phyloP scores from a whole-genome alignment of 2,113 vertebrate genomes.

The Microcebus ravelobensis region DNA sequence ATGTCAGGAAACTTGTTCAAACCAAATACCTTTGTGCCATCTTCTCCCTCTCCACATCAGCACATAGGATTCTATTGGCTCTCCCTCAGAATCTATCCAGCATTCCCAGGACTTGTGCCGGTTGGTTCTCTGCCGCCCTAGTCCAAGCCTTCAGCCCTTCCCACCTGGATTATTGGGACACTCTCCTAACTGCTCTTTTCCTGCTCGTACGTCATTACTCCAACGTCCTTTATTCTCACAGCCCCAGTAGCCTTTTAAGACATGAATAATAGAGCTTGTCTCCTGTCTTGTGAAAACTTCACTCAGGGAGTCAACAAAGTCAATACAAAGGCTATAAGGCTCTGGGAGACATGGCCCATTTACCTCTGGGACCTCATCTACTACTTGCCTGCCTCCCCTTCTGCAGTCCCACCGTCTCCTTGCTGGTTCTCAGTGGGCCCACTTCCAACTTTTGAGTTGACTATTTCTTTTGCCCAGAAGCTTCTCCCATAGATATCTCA shows the following conservation, averaged over 20 bases:
- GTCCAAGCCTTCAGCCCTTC: not conserved
- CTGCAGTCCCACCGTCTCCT: not conserved
- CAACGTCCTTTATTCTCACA: not conserved
- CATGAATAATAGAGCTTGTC: too few species aligned
- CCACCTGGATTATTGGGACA: not conserved
- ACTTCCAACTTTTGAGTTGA: not conserved
- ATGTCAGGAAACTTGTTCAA: not conserved
- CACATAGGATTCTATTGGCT: not conserved
- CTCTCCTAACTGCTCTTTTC: not conserved
- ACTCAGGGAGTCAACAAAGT: not conserved
- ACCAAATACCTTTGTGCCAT: accelerated
- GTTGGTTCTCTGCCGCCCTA: not conserved
- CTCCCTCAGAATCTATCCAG: not conserved
- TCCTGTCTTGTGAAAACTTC: not conserved
- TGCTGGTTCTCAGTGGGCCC: not conserved
- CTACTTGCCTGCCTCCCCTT: not conserved
- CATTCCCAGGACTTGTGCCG: not conserved
- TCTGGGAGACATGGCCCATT: not conserved
- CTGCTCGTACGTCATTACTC: not conserved
- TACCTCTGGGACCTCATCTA: not conserved
- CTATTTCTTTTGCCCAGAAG: not conserved
- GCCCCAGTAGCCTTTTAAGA: not conserved
- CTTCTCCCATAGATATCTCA: not conserved
- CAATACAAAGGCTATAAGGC: not conserved
- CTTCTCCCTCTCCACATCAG: not conserved